These are phyloP conservation scores for Coregonus ussuriensis DNA, from an alignment of 2,797 vertebrate genomes.

Conservation along the genomic window DNA sequence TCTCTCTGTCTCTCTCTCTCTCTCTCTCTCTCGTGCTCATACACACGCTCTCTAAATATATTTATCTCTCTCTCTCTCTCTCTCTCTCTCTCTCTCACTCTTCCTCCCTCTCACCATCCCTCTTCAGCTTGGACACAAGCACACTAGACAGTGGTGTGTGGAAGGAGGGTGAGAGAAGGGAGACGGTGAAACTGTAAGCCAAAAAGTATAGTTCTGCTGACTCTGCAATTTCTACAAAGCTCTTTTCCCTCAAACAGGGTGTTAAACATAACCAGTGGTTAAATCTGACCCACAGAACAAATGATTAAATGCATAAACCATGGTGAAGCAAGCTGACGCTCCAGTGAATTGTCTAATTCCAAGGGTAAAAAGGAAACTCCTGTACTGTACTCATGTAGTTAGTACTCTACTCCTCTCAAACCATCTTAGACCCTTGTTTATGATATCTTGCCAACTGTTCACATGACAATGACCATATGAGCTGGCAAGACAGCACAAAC, in stretches of 20 bases:
- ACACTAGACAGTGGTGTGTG: conserved; percentile 13
- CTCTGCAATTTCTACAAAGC: not conserved
- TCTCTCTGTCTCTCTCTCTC: conserved; percentile 22
- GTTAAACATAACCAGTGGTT: no score
- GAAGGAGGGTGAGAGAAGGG: not conserved
- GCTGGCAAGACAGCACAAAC: not conserved
- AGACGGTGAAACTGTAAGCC: conserved; percentile 21
- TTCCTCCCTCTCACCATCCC: conserved; percentile 25
- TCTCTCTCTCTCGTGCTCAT: conserved; percentile 18
- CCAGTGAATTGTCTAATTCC: not conserved
- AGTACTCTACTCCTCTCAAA: no score
- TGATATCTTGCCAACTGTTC: not conserved
- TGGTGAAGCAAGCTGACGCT: conserved; percentile 43
- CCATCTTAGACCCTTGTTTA: not conserved
- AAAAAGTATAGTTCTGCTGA: conserved; percentile 29
- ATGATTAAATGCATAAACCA: conserved; percentile 67
- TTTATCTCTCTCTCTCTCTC: not conserved
- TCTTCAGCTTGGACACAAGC: conserved; percentile 35
- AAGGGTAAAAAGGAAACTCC: no score
- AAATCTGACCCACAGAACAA: not conserved
- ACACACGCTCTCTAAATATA: conserved; percentile 9
- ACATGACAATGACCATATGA: not conserved
- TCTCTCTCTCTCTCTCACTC: not conserved
- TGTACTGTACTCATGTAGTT: no score
- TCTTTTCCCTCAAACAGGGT: no score